Base-by-base conservation (phyloP, 2,797 vertebrate genomes). In the Petrocephalus schoutedeni region DNA sequence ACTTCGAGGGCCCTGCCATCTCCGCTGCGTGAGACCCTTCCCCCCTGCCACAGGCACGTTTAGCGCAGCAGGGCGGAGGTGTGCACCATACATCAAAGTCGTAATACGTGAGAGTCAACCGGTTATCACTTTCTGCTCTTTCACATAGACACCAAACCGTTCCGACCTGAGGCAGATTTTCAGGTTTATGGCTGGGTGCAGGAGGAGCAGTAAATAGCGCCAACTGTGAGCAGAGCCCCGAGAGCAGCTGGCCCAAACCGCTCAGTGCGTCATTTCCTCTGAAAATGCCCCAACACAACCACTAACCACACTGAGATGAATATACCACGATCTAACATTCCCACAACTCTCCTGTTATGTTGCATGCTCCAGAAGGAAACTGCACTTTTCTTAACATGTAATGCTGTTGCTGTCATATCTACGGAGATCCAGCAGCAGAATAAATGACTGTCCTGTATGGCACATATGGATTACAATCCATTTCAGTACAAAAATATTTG, bases 401-500 rank as follows among this genome's bases (percentile, higher is more conserved):
- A 16, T 71, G 64, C 32, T 36, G 64, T 71, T 16, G 64, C 64
- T 71, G 12, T 36, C 14, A 71, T 67, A 36, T 36, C 19, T 80
- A n/a, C 49, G 32, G 74, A 49, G 74, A 45, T 45, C 16, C 45
- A 80, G 41, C 74, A 80, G 19, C 16, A 49, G 41, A 49, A 45
- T 49, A 80, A 80, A 80, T 45, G 6, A 19, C 41, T 45, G 41
- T 49, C 74, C 74, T 80, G 36, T 80, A 49, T 49, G 41, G 64
- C 19, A 45, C 36, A 80, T 49, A 49, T 80, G 14, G 41, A 80
- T 80, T 49, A 80, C 45, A 49, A 49, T 80, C 14, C 19, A 49
- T 80, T 80, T 80, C 41, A 49, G 41, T 49, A 49, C 41, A 49
- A 80, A 80, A 80, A 80, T 80, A 80, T 80, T 80, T 49, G 74